Evolutionary conservation across 2,797 vertebrate species (phyloP).

Genomic region (Sitta carolinensis): DNA sequence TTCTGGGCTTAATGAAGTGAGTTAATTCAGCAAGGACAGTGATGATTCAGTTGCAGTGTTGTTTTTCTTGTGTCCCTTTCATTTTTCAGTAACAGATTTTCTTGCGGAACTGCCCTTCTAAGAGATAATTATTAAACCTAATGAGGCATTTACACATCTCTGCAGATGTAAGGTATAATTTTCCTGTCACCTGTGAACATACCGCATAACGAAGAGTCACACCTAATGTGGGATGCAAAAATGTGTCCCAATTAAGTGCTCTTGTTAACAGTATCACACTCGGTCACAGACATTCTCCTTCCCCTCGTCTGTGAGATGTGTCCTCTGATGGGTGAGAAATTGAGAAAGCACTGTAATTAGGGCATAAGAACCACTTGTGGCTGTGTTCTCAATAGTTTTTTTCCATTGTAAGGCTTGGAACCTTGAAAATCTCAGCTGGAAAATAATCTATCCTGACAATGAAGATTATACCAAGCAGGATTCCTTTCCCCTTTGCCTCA

Average conservation of each 20-base stretch:
- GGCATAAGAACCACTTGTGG: not conserved
- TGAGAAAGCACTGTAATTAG: conserved; percentile 10
- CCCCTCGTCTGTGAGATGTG: not conserved
- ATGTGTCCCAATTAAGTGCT: conserved; percentile 51
- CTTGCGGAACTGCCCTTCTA: conserved; percentile 18
- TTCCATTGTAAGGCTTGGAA: not conserved
- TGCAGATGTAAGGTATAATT: conserved; percentile 33
- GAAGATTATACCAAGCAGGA: not conserved
- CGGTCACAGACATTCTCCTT: not conserved
- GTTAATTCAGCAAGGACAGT: not conserved
- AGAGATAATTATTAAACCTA: conserved; percentile 55
- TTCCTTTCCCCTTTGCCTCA: not conserved
- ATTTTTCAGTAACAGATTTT: not conserved
- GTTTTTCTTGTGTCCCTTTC: not conserved
- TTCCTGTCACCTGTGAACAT: conserved; percentile 23
- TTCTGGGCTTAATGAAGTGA: not conserved
- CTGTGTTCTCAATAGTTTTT: not conserved
- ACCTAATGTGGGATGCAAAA: conserved; percentile 41
- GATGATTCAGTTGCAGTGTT: not conserved
- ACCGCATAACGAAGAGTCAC: conserved; percentile 30
- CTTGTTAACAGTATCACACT: conserved; percentile 20
- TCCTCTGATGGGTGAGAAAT: conserved; percentile 24
- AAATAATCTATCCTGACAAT: not conserved
- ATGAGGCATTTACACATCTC: conserved; percentile 57
- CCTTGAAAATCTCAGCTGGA: not conserved